phyloP scores from a whole-genome alignment of 2,888 invertebrate genomes.

The Hartigia nigra region DNA sequence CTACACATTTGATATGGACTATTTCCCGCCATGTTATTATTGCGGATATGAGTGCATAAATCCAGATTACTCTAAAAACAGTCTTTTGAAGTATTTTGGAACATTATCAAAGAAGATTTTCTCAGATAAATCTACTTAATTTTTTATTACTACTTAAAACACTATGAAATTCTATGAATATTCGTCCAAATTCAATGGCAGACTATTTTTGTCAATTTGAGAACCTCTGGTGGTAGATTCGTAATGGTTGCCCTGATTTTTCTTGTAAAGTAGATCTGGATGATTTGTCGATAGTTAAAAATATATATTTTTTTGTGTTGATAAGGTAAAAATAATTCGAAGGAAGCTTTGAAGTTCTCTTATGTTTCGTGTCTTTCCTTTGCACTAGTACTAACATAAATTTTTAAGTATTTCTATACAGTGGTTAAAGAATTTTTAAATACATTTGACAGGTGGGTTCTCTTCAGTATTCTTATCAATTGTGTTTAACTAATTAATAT shows the following conservation, averaged over 20 bases:
- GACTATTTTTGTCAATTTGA: not conserved
- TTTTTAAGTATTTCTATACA: not conserved
- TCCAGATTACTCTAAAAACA: not conserved
- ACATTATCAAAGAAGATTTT: not conserved
- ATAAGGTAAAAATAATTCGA: not conserved
- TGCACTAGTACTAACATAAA: not conserved
- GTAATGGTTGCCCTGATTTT: conserved; percentile 3
- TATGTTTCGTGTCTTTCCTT: not conserved
- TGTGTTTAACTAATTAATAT: not conserved
- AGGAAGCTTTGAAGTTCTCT: not conserved
- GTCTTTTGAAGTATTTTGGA: not conserved
- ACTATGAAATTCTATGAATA: not conserved
- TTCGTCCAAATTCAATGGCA: not conserved
- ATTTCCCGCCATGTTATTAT: not conserved
- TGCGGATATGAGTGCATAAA: not conserved
- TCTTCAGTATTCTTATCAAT: not conserved
- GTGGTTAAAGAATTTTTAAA: not conserved
- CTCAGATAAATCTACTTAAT: not conserved
- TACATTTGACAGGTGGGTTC: not conserved
- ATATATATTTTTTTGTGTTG: not conserved
- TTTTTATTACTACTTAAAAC: not conserved
- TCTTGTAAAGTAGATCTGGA: not conserved
- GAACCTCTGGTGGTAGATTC: not conserved
- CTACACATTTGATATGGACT: not conserved
- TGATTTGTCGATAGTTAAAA: conserved; percentile 3